Conservation (phyloP, 2,113 vertebrate species). For the Isurus oxyrinchus region DNA sequence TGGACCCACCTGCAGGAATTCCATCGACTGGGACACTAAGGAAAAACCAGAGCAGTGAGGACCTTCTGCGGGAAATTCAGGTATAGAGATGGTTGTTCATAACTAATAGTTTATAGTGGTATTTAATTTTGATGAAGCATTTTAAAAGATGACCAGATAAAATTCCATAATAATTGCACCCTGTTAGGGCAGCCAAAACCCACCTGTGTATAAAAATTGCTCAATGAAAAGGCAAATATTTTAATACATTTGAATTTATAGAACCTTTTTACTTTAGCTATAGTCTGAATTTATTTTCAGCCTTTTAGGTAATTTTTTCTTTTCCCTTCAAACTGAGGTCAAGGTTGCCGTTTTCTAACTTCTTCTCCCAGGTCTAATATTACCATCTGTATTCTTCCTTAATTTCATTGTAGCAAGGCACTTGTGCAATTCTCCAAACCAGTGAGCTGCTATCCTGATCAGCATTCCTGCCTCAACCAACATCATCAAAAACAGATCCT, state of each 20-base stretch:
- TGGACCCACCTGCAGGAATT: constrained; percentile 56
- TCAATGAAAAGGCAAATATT: background rate
- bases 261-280: background rate
- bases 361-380: no score
- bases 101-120: no score
- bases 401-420: background rate
- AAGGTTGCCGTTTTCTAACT: background rate
- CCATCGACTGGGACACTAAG: constrained; percentile 59
- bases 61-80: constrained; percentile 81
- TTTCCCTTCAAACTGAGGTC: background rate
- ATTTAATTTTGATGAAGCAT: background rate
- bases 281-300: background rate
- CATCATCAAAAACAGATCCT: background rate
- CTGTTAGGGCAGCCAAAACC: background rate
- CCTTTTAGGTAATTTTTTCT: background rate
- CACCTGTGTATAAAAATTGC: background rate
- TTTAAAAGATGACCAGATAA: background rate
- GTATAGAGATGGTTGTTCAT: constrained; percentile 49
- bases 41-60: constrained; percentile 95
- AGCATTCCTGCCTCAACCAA: background rate
- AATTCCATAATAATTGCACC: background rate
- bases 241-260: background rate
- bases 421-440: background rate
- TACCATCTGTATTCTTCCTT: no score
- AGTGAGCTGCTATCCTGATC: background rate